phyloP scores from a whole-genome alignment of 2,888 invertebrate species.

The Thymelicus acteon region DNA sequence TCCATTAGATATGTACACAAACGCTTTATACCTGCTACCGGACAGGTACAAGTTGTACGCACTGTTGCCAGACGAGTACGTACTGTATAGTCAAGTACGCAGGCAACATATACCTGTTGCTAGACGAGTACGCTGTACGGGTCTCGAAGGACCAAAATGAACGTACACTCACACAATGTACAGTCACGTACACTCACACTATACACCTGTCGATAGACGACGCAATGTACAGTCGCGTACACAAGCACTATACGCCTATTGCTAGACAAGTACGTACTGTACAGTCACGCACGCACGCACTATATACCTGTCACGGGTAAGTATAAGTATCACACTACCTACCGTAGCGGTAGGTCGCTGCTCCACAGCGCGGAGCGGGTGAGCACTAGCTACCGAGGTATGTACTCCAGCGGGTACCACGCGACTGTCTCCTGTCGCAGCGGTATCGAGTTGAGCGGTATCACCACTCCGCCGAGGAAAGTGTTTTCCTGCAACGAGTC shows the following conservation, averaged over 20 bases:
- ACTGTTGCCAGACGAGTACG: neutral
- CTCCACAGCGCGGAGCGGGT: constrained; percentile 69
- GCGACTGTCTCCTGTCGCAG: constrained; percentile 91
- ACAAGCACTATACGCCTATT: too few relatives aligned
- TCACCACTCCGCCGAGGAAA: constrained; percentile 95
- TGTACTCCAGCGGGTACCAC: constrained; percentile 92
- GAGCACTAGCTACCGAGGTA: constrained; percentile 75
- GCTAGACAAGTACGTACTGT: too few relatives aligned
- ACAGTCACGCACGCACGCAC: too few relatives aligned
- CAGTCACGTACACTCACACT: neutral
- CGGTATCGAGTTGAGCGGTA: constrained; percentile 90
- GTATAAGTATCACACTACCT: neutral
- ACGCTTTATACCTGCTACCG: neutral
- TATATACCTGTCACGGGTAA: too few relatives aligned
- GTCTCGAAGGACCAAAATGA: too few relatives aligned
- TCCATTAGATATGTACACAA: constrained; percentile 7
- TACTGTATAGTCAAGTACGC: neutral
- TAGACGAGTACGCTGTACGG: neutral
- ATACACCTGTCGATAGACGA: neutral
- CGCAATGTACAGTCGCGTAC: too few relatives aligned
- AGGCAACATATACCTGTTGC: neutral
- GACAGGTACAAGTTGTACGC: neutral
- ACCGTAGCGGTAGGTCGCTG: constrained; percentile 47
- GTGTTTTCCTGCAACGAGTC: constrained; percentile 97
- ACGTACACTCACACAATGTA: neutral